Percentiles rank a stretch among this genome's conserved stretches.
Conservation (phyloP, 2,888 invertebrate genomes). For the Chesias legatella region DNA sequence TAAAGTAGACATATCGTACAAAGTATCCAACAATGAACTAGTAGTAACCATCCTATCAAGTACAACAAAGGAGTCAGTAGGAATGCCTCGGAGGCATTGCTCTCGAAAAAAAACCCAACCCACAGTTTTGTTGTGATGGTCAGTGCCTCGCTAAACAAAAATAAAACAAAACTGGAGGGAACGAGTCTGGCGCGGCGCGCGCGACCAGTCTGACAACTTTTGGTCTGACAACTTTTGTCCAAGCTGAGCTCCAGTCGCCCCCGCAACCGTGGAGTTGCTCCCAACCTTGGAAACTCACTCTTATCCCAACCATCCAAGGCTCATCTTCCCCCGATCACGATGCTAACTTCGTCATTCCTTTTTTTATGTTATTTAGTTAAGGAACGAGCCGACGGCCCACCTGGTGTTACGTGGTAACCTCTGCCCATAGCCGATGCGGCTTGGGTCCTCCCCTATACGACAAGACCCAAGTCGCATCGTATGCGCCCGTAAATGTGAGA, state of each 20-base stretch:
- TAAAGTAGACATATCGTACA: too few species aligned
- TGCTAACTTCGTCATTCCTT: neutral
- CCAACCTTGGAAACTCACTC: constrained; percentile 19
- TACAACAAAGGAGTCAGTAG: constrained; percentile 30
- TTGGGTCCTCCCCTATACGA: too few species aligned
- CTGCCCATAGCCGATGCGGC: too few species aligned
- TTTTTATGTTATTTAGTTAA: too few species aligned
- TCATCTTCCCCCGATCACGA: constrained; percentile 19
- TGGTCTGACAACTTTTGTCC: constrained; percentile 48
- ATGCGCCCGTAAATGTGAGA: too few species aligned
- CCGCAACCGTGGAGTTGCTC: constrained; percentile 28
- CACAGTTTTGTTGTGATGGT: constrained; percentile 78
- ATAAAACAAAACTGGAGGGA: constrained; percentile 70
- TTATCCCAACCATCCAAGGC: constrained; percentile 32
- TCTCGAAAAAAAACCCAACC: constrained; percentile 57
- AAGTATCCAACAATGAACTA: too few species aligned
- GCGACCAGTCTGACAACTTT: constrained; percentile 65
- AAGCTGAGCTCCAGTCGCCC: constrained; percentile 37
- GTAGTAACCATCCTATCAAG: neutral
- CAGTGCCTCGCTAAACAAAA: constrained; percentile 77
- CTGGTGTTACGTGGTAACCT: too few species aligned
- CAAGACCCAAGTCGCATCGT: too few species aligned
- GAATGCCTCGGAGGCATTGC: constrained; percentile 51
- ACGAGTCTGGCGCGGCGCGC: constrained; percentile 57
- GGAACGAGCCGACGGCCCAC: too few species aligned